These are phyloP conservation scores for Ammodramus savannarum DNA, from an alignment of 2,113 vertebrate genomes.

Conservation along the genomic window DNA sequence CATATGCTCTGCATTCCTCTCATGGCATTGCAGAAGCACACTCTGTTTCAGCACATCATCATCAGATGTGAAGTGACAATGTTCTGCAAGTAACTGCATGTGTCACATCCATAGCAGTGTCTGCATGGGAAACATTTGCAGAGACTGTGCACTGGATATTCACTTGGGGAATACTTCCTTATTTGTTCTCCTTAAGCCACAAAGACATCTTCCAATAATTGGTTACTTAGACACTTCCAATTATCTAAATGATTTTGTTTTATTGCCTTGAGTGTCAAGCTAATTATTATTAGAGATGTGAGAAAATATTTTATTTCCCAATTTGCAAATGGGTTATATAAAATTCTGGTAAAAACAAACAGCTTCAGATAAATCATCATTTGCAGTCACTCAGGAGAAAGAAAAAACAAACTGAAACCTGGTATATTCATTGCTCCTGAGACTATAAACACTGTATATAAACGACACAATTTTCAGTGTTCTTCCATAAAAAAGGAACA, in stretches of 20 bases:
- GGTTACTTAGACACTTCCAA: constrained; percentile 9
- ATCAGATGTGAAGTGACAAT: not conserved
- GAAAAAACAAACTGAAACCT: not conserved
- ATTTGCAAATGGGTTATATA: constrained; percentile 19
- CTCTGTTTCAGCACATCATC: not conserved
- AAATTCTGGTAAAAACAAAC: constrained; percentile 49
- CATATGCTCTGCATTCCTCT: not conserved
- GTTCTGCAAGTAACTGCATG: not conserved
- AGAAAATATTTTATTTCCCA: constrained; percentile 52
- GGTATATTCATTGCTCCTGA: not conserved
- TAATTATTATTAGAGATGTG: constrained; percentile 49
- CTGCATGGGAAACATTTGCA: constrained; percentile 27
- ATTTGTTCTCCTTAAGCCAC: constrained; percentile 2
- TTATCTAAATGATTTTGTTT: constrained; percentile 50
- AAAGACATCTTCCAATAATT: constrained; percentile 27
- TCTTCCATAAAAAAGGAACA: not conserved
- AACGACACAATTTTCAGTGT: not conserved
- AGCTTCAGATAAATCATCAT: constrained; percentile 36
- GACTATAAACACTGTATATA: not conserved
- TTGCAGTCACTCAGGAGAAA: not conserved
- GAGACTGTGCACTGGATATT: not conserved
- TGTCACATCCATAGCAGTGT: not conserved
- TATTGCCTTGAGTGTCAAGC: constrained; percentile 19
- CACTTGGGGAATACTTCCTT: not conserved
- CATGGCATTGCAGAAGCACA: not conserved